phyloP scores from a whole-genome alignment of 2,888 invertebrate genomes.

The Spodoptera littoralis region DNA sequence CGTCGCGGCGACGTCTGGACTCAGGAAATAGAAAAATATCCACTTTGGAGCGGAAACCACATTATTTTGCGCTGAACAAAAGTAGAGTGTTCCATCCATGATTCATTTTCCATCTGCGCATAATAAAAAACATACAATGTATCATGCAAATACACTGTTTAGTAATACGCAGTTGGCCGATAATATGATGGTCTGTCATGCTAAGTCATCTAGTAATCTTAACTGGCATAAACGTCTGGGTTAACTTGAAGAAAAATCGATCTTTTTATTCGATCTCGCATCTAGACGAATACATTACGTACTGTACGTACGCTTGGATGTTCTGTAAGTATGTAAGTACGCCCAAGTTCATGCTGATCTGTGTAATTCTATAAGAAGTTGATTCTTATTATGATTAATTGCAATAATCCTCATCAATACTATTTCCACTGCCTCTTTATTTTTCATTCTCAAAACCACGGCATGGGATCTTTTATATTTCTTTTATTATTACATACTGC shows the following conservation, averaged over 20 bases:
- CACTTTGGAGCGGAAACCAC: conserved; percentile 44
- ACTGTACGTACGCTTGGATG: too few relatives aligned
- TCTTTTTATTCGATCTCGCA: too few relatives aligned
- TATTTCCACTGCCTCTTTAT: too few relatives aligned
- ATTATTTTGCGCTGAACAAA: conserved; percentile 35
- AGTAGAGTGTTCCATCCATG: conserved; percentile 40
- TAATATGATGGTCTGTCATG: neutral
- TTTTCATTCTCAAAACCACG: too few relatives aligned
- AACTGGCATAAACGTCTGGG: neutral
- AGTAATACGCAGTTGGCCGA: conserved; percentile 11
- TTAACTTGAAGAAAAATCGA: neutral
- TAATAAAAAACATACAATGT: conserved; percentile 36
- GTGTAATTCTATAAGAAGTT: too few relatives aligned
- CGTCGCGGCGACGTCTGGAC: conserved; percentile 30
- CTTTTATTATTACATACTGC: too few relatives aligned
- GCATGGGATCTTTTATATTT: too few relatives aligned
- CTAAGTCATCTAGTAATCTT: conserved; percentile 2
- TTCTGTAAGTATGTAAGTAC: too few relatives aligned
- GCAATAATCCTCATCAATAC: too few relatives aligned
- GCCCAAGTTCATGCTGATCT: too few relatives aligned
- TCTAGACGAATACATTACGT: neutral
- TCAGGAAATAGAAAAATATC: conserved; percentile 49
- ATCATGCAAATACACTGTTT: conserved; percentile 28
- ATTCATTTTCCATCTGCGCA: conserved; percentile 39
- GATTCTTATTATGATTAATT: too few relatives aligned